Conservation (phyloP, 2,888 invertebrate genomes). For the Mesoligia furuncula region DNA sequence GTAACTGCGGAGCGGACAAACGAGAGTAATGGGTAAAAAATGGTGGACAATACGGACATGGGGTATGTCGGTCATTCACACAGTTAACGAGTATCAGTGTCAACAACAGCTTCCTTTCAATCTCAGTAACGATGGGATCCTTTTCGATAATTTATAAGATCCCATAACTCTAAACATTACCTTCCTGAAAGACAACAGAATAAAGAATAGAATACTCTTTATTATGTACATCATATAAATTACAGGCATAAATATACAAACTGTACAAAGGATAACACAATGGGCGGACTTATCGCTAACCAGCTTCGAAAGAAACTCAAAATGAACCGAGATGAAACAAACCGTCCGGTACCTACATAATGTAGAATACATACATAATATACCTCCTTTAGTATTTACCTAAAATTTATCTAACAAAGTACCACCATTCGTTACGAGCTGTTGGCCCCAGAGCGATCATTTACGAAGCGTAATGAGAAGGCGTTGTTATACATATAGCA, state of each 20-base stretch:
- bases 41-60: conserved; percentile 16
- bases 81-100: conserved; percentile 19
- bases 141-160: conserved; percentile 2
- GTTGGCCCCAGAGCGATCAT: conserved; percentile 56
- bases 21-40: conserved; percentile 28
- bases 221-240: no score
- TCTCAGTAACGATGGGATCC: not conserved
- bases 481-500: conserved; percentile 26
- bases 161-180: not conserved
- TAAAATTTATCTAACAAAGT: conserved; percentile 51
- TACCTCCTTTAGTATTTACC: conserved; percentile 26
- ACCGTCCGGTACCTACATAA: conserved; percentile 4
- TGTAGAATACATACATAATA: conserved; percentile 10
- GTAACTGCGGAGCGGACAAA: conserved; percentile 34
- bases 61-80: conserved; percentile 22
- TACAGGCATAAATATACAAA: no score
- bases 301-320: conserved; percentile 29
- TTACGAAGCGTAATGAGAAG: conserved; percentile 55
- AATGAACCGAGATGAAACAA: conserved; percentile 36
- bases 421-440: conserved; percentile 51
- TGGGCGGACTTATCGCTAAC: no score
- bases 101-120: conserved; percentile 3
- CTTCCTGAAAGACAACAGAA: conserved; percentile 20
- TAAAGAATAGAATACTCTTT: no score
- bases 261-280: no score